These are phyloP conservation scores for Chrysotoxum bicinctum DNA, from an alignment of 2,888 invertebrate species.

Conservation along the genomic window DNA sequence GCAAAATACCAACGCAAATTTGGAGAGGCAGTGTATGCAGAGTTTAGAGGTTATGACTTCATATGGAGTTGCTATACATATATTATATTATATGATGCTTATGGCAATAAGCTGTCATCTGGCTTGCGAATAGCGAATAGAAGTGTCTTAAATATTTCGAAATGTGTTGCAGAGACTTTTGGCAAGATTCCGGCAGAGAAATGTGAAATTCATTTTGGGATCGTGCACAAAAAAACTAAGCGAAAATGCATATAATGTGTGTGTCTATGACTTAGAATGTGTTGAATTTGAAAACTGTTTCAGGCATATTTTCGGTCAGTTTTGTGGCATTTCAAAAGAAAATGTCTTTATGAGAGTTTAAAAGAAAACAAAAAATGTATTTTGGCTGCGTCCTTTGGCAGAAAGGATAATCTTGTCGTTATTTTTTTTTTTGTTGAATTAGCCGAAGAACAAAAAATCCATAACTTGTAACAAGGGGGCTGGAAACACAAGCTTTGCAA, in stretches of 20 bases:
- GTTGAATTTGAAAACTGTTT: slow-evolving; percentile 1
- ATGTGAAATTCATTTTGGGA: slow-evolving; percentile 36
- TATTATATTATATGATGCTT: background rate
- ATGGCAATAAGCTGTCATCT: slow-evolving; percentile 68
- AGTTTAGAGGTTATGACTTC: slow-evolving; percentile 32
- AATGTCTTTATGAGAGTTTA: background rate
- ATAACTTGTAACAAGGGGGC: too few relatives aligned
- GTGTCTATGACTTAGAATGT: background rate
- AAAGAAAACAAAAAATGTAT: background rate
- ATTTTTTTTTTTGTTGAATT: background rate
- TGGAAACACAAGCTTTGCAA: too few relatives aligned
- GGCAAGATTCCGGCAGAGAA: slow-evolving; percentile 56
- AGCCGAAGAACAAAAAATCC: background rate
- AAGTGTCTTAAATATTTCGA: slow-evolving; percentile 65
- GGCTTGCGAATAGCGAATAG: slow-evolving; percentile 17
- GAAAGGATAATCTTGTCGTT: background rate
- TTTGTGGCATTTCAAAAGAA: slow-evolving; percentile 2
- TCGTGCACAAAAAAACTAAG: background rate
- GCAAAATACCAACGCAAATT: slow-evolving; percentile 59
- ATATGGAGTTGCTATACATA: slow-evolving; percentile 33
- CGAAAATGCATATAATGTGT: background rate
- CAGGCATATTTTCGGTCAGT: background rate
- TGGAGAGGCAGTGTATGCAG: slow-evolving; percentile 28
- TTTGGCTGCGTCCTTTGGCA: background rate
- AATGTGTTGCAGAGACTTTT: slow-evolving; percentile 62